These are phyloP conservation scores for Podabrus alpinus DNA, from an alignment of 2,888 invertebrate species.

Conservation along the genomic window DNA sequence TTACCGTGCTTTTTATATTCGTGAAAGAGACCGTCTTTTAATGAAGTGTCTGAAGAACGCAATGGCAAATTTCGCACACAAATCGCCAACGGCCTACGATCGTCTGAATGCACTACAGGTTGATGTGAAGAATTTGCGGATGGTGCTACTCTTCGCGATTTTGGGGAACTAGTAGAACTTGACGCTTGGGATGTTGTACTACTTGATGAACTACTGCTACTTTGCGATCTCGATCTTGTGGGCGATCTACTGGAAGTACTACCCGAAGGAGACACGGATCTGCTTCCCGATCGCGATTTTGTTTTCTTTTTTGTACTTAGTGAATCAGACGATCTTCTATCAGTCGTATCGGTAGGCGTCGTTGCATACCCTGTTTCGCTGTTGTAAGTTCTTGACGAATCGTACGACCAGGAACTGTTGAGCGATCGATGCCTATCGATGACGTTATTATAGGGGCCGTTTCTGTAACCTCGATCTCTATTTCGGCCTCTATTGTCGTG, in stretches of 20 bases:
- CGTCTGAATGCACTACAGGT: conserved; percentile 59
- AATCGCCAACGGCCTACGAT: conserved; percentile 82
- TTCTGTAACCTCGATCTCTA: conserved; percentile 55
- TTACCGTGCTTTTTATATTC: conserved; percentile 99
- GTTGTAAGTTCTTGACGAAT: conserved; percentile 56
- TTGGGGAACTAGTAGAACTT: conserved; percentile 63
- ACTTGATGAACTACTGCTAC: conserved; percentile 63
- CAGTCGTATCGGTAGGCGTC: conserved; percentile 47
- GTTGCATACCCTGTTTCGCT: conserved; percentile 53
- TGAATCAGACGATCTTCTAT: conserved; percentile 38
- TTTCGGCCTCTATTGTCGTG: conserved; percentile 54
- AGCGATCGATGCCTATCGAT: conserved; percentile 40
- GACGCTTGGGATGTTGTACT: conserved; percentile 68
- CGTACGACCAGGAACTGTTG: conserved; percentile 44
- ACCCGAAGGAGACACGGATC: conserved; percentile 60
- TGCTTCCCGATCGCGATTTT: conserved; percentile 58
- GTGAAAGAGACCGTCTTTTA: conserved; percentile 97
- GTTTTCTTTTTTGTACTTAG: conserved; percentile 51
- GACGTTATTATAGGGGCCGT: conserved; percentile 55
- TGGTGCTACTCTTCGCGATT: conserved; percentile 56
- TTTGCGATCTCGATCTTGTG: conserved; percentile 57
- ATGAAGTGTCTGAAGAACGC: conserved; percentile 88
- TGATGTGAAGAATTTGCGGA: conserved; percentile 49
- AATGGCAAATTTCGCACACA: conserved; percentile 90
- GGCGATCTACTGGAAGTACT: conserved; percentile 62